Conservation (phyloP, 64 coral and sea anemone species). For the Montipora foliosa region DNA sequence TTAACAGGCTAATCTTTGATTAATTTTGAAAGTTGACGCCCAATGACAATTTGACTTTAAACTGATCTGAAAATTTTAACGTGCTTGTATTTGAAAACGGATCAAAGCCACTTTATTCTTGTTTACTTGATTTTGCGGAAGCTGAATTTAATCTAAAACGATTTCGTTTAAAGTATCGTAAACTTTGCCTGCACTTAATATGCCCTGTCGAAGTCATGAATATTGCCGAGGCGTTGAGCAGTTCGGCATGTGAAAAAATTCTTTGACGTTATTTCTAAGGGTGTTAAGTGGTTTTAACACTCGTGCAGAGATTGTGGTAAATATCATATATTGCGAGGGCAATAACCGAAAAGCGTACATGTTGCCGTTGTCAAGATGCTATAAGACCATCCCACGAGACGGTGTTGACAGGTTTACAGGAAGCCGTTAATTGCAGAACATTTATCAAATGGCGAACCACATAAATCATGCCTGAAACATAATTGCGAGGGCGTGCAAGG, state of each 20-base stretch:
- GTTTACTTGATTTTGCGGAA: no score
- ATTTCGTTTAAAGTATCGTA: no score
- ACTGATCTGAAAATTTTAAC: neutral
- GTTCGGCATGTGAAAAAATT: conserved; percentile 11
- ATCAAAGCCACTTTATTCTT: no score
- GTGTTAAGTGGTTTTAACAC: conserved; percentile 50
- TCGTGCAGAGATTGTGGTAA: neutral
- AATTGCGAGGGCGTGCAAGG: neutral
- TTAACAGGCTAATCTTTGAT: neutral
- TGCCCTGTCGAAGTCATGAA: neutral
- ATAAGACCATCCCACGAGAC: neutral
- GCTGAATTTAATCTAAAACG: neutral
- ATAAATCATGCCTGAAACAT: neutral
- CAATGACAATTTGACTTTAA: conserved; percentile 17
- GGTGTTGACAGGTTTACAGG: conserved; percentile 15
- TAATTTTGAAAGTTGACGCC: neutral
- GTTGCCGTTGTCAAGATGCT: neutral
- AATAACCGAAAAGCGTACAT: neutral
- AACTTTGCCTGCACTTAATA: neutral
- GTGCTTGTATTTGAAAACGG: neutral
- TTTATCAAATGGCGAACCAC: neutral
- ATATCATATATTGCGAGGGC: neutral
- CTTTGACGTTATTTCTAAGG: conserved; percentile 3
- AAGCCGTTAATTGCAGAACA: neutral
- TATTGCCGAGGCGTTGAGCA: conserved; percentile 9